Percentiles rank a stretch among this genome's conserved stretches.
Conservation (phyloP, 2,888 invertebrate species). For the Drosophila leonis region DNA sequence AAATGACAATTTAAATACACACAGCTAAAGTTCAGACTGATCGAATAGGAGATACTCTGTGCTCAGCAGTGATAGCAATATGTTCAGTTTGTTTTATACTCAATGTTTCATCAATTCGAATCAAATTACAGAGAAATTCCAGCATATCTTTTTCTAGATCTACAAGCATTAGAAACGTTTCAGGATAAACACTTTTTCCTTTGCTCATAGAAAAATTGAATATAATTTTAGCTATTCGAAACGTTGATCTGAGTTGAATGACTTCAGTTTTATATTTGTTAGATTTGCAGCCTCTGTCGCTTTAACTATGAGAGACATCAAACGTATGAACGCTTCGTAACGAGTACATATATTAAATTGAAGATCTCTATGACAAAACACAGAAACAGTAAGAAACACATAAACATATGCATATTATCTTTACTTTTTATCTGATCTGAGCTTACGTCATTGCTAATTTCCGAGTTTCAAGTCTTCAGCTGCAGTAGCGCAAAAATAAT, state of each 20-base stretch:
- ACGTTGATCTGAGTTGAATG: background rate
- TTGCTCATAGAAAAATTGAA: background rate
- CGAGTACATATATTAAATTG: background rate
- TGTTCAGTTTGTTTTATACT: too few species aligned
- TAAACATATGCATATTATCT: background rate
- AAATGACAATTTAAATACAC: background rate
- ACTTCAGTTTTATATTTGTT: too few species aligned
- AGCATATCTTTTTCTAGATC: too few species aligned
- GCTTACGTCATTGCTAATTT: slow-evolving; percentile 2
- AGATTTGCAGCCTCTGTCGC: background rate
- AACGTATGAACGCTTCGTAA: background rate
- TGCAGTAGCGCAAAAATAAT: background rate
- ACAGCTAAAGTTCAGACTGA: background rate
- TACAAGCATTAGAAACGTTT: too few species aligned
- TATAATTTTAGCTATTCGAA: background rate
- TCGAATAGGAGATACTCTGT: background rate
- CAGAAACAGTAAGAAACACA: background rate
- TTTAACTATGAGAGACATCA: background rate
- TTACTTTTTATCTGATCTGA: background rate
- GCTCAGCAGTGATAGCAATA: background rate
- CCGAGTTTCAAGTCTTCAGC: background rate
- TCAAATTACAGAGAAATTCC: background rate
- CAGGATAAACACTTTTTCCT: background rate
- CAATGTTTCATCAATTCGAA: background rate
- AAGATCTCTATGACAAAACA: background rate